Evolutionary conservation across 2,113 vertebrate species (phyloP), one percentile per base, ranked within the genome.

Genomic region (Caretta caretta): DNA sequence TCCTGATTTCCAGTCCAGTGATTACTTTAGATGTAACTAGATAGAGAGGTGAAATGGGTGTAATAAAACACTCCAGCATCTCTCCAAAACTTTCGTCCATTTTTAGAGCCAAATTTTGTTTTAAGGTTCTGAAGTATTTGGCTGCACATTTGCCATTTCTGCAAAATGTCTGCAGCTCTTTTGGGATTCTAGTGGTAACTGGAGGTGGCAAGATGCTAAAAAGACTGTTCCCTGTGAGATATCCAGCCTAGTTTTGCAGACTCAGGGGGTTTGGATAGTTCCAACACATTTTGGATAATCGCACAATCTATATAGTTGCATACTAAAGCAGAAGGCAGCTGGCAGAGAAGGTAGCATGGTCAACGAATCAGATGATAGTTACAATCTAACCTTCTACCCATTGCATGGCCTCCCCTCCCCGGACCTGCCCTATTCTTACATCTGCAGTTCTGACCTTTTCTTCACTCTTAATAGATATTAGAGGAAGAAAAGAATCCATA

Each of bases 131-230:
- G 49, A 92, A 4, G 3, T 93, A 69, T 56, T 87, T 90, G 89
- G n/a, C 86, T 96, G 87, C 11, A 29, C 90, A 81, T 75, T 83
- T 92, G 84, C 56, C 20, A 79, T 82, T 86, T 89, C 69, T 93
- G 89, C 94, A 87, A 96, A 93, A 46, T 35, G 42, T n/a, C 59
- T 35, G 31, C 48, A 84, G n/a, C 1, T 93, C 31, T 22, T 88
- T 83, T 86, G 87, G 51, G 84, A 6, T 82, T 90, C 69, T n/a
- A 75, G 17, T 80, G 69, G 85, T 46, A 35, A 10, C n/a, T 89
- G 0, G 0, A 69, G 62, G 82, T 48, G 51, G 76, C 38, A 83
- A 94, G 83, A 90, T 62, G 85, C 12, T 92, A 69, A 84, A 86
- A 62, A 86, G 85, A 2, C 42, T 51, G 88, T 19, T 54, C 59